Conservation (phyloP, 1,140 invertebrate genomes). For the Lordiphosa stackelbergi region DNA sequence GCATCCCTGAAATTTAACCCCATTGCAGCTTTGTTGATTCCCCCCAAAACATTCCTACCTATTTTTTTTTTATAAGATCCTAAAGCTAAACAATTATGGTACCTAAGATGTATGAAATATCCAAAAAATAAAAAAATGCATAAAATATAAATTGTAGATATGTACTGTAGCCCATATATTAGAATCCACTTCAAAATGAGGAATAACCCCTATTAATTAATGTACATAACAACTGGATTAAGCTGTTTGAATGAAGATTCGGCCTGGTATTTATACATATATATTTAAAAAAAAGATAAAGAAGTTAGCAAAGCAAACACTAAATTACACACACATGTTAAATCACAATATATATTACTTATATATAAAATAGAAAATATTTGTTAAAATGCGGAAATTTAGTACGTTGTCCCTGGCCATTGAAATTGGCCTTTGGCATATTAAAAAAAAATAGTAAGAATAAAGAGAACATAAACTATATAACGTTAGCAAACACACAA, state of each 20-base stretch:
- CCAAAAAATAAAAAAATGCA: background rate
- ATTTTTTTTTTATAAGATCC: too few species aligned
- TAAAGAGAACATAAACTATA: conserved; percentile 17
- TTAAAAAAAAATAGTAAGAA: conserved; percentile 30
- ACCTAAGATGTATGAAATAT: conserved; percentile 60
- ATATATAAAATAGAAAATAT: conserved; percentile 43
- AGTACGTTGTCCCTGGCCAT: conserved; percentile 51
- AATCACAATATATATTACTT: conserved; percentile 51
- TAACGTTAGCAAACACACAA: conserved; percentile 8
- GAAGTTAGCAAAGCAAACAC: conserved; percentile 61
- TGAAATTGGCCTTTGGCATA: conserved; percentile 32
- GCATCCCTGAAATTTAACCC: conserved; percentile 21
- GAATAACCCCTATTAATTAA: conserved; percentile 30
- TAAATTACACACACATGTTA: conserved; percentile 66
- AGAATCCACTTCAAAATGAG: conserved; percentile 33
- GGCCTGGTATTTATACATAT: conserved; percentile 44
- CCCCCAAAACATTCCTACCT: background rate
- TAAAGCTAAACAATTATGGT: conserved; percentile 44
- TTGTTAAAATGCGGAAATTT: conserved; percentile 49
- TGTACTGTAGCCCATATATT: conserved; percentile 61
- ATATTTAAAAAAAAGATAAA: conserved; percentile 34
- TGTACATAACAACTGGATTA: conserved; percentile 51
- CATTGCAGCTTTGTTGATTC: conserved; percentile 31
- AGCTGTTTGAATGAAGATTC: conserved; percentile 42
- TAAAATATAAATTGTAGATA: conserved; percentile 52